Conservation (phyloP, 2,113 vertebrate species). For the Zootoca vivipara region DNA sequence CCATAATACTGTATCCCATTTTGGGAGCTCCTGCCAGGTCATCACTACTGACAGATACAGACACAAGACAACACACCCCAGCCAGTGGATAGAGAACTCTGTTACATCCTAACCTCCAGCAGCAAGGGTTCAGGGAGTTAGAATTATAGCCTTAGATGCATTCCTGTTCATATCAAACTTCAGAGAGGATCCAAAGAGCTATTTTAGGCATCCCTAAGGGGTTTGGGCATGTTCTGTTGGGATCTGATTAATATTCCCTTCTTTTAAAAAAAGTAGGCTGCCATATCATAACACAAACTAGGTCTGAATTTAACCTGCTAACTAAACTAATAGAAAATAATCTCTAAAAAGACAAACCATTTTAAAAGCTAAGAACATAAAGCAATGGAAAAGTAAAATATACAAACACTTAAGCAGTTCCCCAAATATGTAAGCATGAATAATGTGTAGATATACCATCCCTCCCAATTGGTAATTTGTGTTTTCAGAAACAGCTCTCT, state of each 20-base stretch:
- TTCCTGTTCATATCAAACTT: background rate
- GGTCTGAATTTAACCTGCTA: background rate
- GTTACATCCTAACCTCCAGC: too few relatives aligned
- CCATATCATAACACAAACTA: background rate
- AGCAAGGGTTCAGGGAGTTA: too few relatives aligned
- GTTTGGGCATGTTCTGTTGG: too few relatives aligned
- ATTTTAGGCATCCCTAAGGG: background rate
- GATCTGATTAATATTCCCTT: background rate
- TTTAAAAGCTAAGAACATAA: slow-evolving; percentile 21
- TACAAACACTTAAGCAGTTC: slow-evolving; percentile 28
- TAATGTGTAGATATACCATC: slow-evolving; percentile 28
- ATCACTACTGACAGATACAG: too few relatives aligned
- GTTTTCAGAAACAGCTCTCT: slow-evolving; percentile 17
- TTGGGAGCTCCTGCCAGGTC: too few relatives aligned
- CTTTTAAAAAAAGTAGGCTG: background rate
- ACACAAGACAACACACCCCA: too few relatives aligned
- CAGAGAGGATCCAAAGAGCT: background rate
- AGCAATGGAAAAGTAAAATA: background rate
- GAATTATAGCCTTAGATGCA: background rate
- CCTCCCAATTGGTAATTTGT: slow-evolving; percentile 16
- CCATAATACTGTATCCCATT: too few relatives aligned
- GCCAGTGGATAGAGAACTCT: too few relatives aligned
- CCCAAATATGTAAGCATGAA: slow-evolving; percentile 21
- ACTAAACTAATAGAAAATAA: background rate
- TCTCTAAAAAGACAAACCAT: slow-evolving; percentile 10